Percentiles rank a stretch among this genome's conserved stretches.
Evolutionary conservation across 1,140 invertebrate genomes (phyloP).

Genomic region (Mactra quadrangularis): DNA sequence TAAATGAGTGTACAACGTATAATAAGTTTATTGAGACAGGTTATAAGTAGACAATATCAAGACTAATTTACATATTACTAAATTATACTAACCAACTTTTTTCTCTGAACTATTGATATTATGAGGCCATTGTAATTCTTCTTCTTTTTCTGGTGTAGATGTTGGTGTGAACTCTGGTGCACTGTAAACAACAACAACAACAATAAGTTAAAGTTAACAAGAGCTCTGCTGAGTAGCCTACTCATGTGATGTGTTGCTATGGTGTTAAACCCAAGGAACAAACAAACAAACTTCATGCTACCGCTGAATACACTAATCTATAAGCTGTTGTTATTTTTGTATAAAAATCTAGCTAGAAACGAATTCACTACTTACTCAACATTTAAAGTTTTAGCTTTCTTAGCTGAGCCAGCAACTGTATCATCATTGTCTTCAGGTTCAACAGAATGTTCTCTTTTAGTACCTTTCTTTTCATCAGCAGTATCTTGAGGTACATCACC

Average conservation of each 20-base stretch:
- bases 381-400: conserved; percentile 46
- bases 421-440: background rate
- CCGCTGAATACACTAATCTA: too few relatives aligned
- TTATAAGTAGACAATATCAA: too few relatives aligned
- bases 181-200: conserved; percentile 10
- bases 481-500: background rate
- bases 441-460: conserved; percentile 36
- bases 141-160: conserved; percentile 46
- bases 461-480: conserved; percentile 18
- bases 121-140: conserved; percentile 42
- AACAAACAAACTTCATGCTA: too few relatives aligned
- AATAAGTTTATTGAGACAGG: too few relatives aligned
- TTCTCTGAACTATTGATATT: conserved; percentile 42
- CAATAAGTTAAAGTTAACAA: too few relatives aligned
- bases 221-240: too few relatives aligned
- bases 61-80: too few relatives aligned
- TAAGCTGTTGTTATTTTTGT: too few relatives aligned
- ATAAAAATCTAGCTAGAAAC: too few relatives aligned
- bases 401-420: background rate
- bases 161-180: conserved; percentile 54
- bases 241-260: too few relatives aligned
- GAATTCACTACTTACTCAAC: conserved; percentile 37
- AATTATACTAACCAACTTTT: conserved; percentile 31
- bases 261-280: too few relatives aligned
- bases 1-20: too few relatives aligned